Base-by-base conservation (phyloP, 2,113 vertebrate genomes). In the Xenopus laevis region DNA sequence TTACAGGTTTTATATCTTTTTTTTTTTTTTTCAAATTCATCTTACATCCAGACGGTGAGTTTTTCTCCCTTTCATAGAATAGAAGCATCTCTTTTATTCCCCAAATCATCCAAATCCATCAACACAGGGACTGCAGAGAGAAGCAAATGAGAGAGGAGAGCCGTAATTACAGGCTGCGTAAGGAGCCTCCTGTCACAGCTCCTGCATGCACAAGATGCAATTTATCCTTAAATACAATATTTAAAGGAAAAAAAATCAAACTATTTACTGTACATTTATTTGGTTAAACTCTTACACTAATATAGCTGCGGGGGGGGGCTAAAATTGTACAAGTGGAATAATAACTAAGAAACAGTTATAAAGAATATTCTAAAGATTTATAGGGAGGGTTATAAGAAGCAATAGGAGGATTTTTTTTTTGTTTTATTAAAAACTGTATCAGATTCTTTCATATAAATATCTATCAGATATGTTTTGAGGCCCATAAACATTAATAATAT, bases 181-280 rank as follows among this genome's bases (percentile, higher is more conserved):
- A 27, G 23, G 23, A n/a, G 65, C 33, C 63, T 58, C 63, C 71
- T 72, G 71, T 72, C 71, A 72, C 71, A 72, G 23, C 62, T 63
- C 27, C 30, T 15, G 47, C 71, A 64, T 8, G 18, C 52, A 66
- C 13, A 55, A 64, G 63, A 66, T 44, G 63, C 71, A 45, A 73
- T 58, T 58, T n/a, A 65, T 40, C 52, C 45, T 73, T 73, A 73
- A 73, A 73, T 66, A 73, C 71, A 73, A 73, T 66, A 73, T 73
- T 73, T 73, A 73, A 27, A 45, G 50, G 57, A 7, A 20, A 40
- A n/a, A 30, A 55, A 71, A 66, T 65, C 71, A 21, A 66, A 72
- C 61, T 65, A 72, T 72, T 65, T 73, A 73, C 52, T 58, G 33
- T 61, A 60, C 63, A 40, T 65, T 18, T 44, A 63, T 64, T 45